Conservation (phyloP, 2,797 vertebrate species). For the Chaetodon trifasciatus region DNA sequence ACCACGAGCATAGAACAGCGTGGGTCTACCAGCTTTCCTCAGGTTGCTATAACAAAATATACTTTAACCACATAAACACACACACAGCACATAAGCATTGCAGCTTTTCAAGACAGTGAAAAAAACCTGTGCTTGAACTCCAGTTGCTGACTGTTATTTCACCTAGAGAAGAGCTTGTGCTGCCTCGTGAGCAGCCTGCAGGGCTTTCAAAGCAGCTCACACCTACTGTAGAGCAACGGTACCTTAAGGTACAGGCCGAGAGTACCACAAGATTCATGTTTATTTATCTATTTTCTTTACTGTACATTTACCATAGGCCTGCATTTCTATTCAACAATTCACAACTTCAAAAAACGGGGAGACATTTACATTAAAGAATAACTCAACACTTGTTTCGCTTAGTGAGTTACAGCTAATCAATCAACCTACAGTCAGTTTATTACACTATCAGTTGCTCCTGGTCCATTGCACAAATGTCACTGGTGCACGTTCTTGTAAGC, state of each 20-base stretch:
- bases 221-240: neutral
- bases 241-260: neutral
- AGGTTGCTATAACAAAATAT: neutral
- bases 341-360: neutral
- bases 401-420: neutral
- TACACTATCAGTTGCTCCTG: too few species aligned
- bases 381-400: neutral
- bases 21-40: constrained; percentile 2
- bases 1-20: neutral
- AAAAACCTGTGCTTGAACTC: neutral
- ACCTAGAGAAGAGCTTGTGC: constrained; percentile 6
- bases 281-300: neutral
- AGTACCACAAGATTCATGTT: neutral
- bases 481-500: neutral
- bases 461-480: too few species aligned
- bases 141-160: neutral
- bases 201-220: constrained; percentile 11
- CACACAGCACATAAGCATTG: neutral
- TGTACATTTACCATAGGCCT: neutral
- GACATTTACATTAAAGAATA: neutral
- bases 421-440: too few species aligned
- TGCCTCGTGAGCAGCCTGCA: constrained; percentile 1
- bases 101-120: neutral
- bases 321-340: neutral
- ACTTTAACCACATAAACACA: neutral